Percentiles rank a stretch among this genome's conserved stretches.
Conservation (phyloP, 2,113 vertebrate species). For the Isichthys henryi region DNA sequence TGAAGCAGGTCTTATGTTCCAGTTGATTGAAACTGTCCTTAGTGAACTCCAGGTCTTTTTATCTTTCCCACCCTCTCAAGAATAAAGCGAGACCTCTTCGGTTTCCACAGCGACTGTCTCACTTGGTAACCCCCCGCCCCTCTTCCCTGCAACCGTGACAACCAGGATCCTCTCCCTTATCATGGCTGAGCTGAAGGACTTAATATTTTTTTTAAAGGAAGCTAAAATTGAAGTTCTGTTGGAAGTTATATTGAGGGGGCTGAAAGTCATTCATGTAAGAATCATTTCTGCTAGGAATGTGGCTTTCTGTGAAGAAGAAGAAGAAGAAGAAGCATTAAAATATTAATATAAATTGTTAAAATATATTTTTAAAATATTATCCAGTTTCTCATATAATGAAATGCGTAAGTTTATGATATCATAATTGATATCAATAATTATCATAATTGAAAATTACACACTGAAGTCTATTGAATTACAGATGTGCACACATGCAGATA, state of each 20-base stretch:
- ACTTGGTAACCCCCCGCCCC: slow-evolving; percentile 15
- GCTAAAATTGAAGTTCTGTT: background rate
- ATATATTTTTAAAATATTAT: background rate
- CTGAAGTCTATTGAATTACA: background rate
- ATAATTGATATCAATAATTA: too few species aligned
- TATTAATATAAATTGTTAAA: background rate
- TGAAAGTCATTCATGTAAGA: background rate
- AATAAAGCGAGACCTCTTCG: background rate
- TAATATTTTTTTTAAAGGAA: background rate
- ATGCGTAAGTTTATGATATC: background rate
- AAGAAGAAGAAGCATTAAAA: background rate
- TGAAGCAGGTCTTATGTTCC: background rate
- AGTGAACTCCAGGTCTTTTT: background rate
- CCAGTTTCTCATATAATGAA: background rate
- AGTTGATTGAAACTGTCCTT: background rate
- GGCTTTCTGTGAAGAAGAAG: background rate
- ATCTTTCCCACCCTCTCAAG: background rate
- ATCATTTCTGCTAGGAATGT: background rate
- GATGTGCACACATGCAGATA: background rate
- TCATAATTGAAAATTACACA: background rate
- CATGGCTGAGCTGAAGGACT: background rate
- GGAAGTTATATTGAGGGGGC: background rate
- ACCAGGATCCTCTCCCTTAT: background rate
- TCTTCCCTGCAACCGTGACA: slow-evolving; percentile 10
- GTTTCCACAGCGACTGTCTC: slow-evolving; percentile 21